Conservation (phyloP, 2,888 invertebrate genomes). For the Dynastes tityus region DNA sequence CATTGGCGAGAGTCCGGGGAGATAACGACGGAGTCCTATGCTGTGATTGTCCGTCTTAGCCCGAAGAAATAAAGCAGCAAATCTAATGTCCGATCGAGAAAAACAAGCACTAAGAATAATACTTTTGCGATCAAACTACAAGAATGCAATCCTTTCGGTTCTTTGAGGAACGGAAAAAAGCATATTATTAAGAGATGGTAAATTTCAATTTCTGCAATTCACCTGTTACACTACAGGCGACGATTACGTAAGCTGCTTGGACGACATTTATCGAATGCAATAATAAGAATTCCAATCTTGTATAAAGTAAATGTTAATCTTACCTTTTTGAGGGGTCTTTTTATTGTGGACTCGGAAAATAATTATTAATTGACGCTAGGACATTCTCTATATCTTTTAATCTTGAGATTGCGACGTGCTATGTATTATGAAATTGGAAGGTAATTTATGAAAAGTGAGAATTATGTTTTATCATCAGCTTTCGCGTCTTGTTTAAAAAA, state of each 20-base stretch:
- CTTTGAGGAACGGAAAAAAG: background rate
- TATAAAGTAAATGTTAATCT: background rate
- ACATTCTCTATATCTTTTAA: constrained; percentile 6
- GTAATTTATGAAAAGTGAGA: background rate
- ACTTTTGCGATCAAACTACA: background rate
- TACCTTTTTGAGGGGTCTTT: background rate
- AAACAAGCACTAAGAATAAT: background rate
- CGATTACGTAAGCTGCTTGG: constrained; percentile 4
- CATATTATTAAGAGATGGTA: background rate
- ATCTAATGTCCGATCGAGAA: background rate
- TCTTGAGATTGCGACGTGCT: background rate
- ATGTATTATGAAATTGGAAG: no score
- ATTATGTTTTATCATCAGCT: no score
- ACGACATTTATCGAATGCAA: constrained; percentile 5
- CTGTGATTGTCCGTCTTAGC: constrained; percentile 15
- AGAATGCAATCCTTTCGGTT: constrained; percentile 1
- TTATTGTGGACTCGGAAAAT: background rate
- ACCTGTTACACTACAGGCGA: constrained; percentile 13
- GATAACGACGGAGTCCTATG: constrained; percentile 11
- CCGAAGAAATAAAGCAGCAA: background rate
- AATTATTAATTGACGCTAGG: background rate
- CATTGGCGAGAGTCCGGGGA: constrained; percentile 26
- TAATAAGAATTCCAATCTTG: constrained; percentile 22
- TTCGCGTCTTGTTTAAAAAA: no score
- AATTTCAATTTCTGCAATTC: constrained; percentile 25